Evolutionary conservation across 2,797 vertebrate genomes (phyloP), one percentile per base, ranked within the genome.

Genomic region (Sorex maritimensis): DNA sequence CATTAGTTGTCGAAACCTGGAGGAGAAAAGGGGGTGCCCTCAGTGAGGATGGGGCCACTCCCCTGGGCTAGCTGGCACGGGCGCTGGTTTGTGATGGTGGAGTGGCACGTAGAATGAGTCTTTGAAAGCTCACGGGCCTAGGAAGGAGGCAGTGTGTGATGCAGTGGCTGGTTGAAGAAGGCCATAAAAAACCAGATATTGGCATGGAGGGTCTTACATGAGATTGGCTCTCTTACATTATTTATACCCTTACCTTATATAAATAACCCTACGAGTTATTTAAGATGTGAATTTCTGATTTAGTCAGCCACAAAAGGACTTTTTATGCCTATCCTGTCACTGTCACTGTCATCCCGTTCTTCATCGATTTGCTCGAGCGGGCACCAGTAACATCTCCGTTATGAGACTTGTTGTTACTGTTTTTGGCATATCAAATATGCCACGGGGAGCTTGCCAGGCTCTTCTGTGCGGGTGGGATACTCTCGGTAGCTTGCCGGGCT

Each of bases 261-360:
- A 34, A 34, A 34, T 34, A 34, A 34, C 46, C 26, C 28, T 34
- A 0, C 9, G 30, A 61, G 2, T 71, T 58, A 71, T 58, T 86
- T 75, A 73, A 34, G 26, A 26, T n/a, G 77, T 38, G 38, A 67
- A 46, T 65, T 88, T 92, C 65, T 93, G 15, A 5, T 79, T 82
- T 52, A 88, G 67, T 86, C 15, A 61, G 21, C 23, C 78, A 75
- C 9, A 58, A 75, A 88, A 34, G 10, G 90, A 72, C 49, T 30
- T 23, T 93, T 79, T 0, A 28, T 11, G 14, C 0, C 68, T 58
- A 78, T 6, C 21, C 26, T 92, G 71, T 34, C 34, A 34, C 34
- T 34, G 34, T 34, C 2, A 34, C 34, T 34, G 34, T 34, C 34
- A 2, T 34, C 34, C 34, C 34, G 34, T 34, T 34, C 2, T 34